These are phyloP conservation scores for Zoanthus gigantus DNA, from an alignment of 92 coral and sea anemone species.

Conservation along the genomic window DNA sequence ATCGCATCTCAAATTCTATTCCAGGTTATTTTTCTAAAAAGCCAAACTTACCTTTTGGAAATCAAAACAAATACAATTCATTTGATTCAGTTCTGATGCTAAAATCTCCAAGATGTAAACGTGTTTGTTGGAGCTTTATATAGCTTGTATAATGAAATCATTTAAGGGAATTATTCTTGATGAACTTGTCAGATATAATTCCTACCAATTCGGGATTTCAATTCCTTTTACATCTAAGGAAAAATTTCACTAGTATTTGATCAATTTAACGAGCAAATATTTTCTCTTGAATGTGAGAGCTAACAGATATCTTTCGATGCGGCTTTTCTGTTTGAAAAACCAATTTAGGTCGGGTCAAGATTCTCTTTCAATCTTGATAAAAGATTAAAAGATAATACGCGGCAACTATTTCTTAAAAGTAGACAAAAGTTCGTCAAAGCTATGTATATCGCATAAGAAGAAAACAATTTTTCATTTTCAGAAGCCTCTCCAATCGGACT, in stretches of 20 bases:
- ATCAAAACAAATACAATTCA: neutral
- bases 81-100: neutral
- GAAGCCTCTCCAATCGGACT: too few species aligned
- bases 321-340: neutral
- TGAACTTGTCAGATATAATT: neutral
- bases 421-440: too few species aligned
- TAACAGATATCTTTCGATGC: neutral
- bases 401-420: too few species aligned
- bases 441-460: too few species aligned
- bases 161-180: neutral
- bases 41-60: neutral
- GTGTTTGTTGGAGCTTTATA: too few species aligned
- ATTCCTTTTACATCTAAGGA: neutral
- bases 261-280: neutral
- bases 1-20: neutral
- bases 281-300: neutral
- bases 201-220: neutral
- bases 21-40: neutral
- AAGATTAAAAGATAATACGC: neutral
- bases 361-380: neutral
- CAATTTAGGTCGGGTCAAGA: neutral
- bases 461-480: too few species aligned
- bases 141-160: neutral
- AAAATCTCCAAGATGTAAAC: neutral
- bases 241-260: neutral